These are phyloP conservation scores for Echiichthys vipera DNA, from an alignment of 2,797 vertebrate genomes.

Conservation along the genomic window DNA sequence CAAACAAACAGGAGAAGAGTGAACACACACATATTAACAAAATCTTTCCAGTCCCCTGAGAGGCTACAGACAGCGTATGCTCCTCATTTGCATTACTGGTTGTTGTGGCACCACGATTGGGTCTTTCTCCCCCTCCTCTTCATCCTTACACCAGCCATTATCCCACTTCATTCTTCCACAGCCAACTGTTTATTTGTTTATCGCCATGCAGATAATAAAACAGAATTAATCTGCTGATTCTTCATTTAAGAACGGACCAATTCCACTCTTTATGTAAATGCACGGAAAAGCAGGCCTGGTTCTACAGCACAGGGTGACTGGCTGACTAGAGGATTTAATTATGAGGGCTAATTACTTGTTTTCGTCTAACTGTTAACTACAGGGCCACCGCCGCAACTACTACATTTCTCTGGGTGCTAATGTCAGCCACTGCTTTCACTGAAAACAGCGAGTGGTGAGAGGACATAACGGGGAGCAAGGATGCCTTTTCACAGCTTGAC, in stretches of 20 bases:
- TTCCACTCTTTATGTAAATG: constrained; percentile 70
- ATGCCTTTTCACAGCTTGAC: constrained; percentile 31
- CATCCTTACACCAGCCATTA: constrained; percentile 44
- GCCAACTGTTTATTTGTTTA: constrained; percentile 76
- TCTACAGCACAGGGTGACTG: constrained; percentile 25
- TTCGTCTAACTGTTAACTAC: constrained; percentile 68
- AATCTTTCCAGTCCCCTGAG: constrained; percentile 13
- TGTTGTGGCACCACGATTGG: constrained; percentile 19
- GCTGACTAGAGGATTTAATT: constrained; percentile 78
- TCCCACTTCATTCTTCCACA: constrained; percentile 58
- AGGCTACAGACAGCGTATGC: constrained; percentile 23
- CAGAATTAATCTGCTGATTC: constrained; percentile 75
- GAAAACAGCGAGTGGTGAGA: constrained; percentile 17
- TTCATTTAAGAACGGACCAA: constrained; percentile 47
- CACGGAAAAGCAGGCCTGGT: constrained; percentile 28
- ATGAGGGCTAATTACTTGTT: constrained; percentile 77
- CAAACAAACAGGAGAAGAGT: neutral
- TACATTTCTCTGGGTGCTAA: constrained; percentile 45
- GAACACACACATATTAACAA: constrained; percentile 22
- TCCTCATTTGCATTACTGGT: constrained; percentile 49
- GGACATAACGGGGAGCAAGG: constrained; percentile 12
- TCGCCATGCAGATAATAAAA: constrained; percentile 69
- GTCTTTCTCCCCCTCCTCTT: constrained; percentile 24
- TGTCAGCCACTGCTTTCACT: constrained; percentile 24
- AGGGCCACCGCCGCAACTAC: constrained; percentile 37